Evolutionary conservation across 2,113 vertebrate genomes (phyloP).

Genomic region (Morone saxatilis): DNA sequence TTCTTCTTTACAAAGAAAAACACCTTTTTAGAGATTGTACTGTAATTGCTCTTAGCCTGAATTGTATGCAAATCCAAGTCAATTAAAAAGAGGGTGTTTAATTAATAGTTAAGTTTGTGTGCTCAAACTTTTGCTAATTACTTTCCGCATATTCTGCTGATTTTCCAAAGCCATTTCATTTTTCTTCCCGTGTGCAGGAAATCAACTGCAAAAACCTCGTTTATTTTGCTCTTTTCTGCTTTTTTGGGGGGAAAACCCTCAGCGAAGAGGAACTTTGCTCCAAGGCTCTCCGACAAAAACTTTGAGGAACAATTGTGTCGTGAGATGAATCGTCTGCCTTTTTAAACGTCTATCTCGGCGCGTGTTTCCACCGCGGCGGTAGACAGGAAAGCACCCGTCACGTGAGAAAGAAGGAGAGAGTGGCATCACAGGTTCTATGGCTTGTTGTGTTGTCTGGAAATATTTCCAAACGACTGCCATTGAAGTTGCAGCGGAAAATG

Average conservation of each 20-base stretch:
- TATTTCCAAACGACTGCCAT: conserved; percentile 32
- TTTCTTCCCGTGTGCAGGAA: conserved; percentile 66
- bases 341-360: conserved; percentile 1
- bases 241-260: not conserved
- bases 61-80: conserved; percentile 90
- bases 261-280: not conserved
- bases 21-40: conserved; percentile 60
- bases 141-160: conserved; percentile 89
- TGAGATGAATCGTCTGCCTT: conserved; percentile 27
- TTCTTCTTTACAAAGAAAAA: not conserved
- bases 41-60: conserved; percentile 64
- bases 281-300: conserved; percentile 10
- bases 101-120: conserved; percentile 92
- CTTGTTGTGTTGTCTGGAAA: conserved; percentile 53
- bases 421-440: conserved; percentile 23
- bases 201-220: conserved; percentile 84
- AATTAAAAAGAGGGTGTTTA: conserved; percentile 86
- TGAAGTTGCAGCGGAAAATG: conserved; percentile 55
- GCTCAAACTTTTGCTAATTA: conserved; percentile 89
- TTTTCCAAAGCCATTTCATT: conserved; percentile 77
- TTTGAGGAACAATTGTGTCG: conserved; percentile 13
- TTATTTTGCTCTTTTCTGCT: conserved; percentile 61
- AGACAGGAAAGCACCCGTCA: not conserved
- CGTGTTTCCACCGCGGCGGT: conserved; percentile 26
- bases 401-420: not conserved